Evolutionary conservation across 2,113 vertebrate genomes (phyloP).

Genomic region (Microtus ochrogaster): DNA sequence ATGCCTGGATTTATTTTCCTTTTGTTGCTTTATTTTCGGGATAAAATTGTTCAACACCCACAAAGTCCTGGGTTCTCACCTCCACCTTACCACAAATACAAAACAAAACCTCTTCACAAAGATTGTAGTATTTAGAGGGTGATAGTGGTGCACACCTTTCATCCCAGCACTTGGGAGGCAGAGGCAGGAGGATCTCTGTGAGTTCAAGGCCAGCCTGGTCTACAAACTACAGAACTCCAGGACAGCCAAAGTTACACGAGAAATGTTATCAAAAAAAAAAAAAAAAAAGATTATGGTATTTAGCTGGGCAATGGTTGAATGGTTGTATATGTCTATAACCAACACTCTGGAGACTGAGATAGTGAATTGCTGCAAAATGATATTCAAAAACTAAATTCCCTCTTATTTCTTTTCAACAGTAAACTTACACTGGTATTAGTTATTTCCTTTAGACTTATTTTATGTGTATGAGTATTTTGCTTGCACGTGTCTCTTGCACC

Average conservation of each 20-base stretch:
- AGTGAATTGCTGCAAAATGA: no score
- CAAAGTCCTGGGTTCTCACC: background rate
- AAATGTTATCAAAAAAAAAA: no score
- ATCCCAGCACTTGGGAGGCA: background rate
- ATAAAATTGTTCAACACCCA: background rate
- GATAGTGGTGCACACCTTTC: background rate
- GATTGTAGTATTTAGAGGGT: no score
- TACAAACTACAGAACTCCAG: no score
- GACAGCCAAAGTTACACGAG: no score
- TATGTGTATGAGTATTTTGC: background rate
- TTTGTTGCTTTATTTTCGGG: background rate
- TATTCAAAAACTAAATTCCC: constrained; percentile 37
- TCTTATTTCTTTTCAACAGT: constrained; percentile 13
- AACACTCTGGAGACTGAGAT: no score
- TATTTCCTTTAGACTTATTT: background rate
- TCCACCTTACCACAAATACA: background rate
- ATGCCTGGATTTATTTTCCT: background rate
- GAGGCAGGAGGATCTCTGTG: background rate
- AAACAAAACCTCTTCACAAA: background rate
- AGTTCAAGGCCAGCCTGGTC: background rate
- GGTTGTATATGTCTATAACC: no score
- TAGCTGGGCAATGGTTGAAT: no score
- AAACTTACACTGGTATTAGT: background rate
- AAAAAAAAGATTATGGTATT: no score
- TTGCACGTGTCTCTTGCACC: background rate